Conservation (phyloP, 2,113 vertebrate genomes). For the Albula goreensis region DNA sequence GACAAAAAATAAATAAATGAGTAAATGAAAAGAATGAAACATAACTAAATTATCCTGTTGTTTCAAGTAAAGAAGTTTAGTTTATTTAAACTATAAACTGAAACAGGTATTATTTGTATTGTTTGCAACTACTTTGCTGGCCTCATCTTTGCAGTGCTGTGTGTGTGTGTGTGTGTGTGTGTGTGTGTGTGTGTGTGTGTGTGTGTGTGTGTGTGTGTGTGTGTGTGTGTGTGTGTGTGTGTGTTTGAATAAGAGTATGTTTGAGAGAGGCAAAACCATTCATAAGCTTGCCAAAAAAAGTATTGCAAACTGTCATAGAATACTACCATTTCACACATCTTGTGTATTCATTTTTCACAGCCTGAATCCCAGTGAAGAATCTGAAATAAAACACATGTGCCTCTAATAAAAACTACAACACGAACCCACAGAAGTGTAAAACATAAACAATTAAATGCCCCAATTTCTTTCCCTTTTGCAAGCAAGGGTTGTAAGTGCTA, state of each 20-base stretch:
- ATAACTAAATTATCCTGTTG: neutral
- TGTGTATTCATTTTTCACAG: neutral
- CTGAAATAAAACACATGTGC: neutral
- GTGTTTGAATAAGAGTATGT: neutral
- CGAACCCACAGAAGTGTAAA: too few relatives aligned
- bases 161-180: neutral
- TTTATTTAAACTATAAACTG: neutral
- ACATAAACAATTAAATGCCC: too few relatives aligned
- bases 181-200: neutral
- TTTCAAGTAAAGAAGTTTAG: neutral
- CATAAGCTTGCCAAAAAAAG: conserved; percentile 31
- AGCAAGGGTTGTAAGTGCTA: neutral
- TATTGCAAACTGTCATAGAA: neutral
- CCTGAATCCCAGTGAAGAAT: neutral
- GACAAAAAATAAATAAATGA: neutral
- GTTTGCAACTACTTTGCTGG: neutral
- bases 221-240: neutral
- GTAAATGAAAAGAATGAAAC: neutral
- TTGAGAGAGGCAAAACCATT: neutral
- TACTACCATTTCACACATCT: neutral
- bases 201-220: neutral
- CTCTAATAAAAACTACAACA: neutral
- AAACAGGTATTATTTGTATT: neutral
- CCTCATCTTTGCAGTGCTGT: neutral
- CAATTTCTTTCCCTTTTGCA: neutral